Base-by-base conservation (phyloP, 1,140 invertebrate genomes). In the Drosophila murphyi region DNA sequence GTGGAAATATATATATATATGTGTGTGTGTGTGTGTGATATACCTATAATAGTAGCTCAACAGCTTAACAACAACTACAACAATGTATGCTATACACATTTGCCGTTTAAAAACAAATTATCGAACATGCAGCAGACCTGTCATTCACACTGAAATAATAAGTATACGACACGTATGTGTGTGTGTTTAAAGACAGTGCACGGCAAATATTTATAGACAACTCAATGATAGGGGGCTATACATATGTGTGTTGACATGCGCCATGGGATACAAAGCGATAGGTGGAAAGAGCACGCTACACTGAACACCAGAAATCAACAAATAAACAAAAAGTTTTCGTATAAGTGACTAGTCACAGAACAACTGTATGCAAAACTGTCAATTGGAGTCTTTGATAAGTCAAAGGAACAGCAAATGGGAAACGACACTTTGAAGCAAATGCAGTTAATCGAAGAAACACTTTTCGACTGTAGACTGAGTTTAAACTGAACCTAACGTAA, bases 21-120 rank as follows among this genome's bases (percentile, higher is more conserved):
- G 20, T 28, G 7, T 67, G 10, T 59, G 29, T 51, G 52, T 71
- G 59, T 57, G 61, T 52, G 39, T 86, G 78, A 20, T 20, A 20
- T 79, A 74, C 69, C 72, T 88, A 78, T 88, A 76, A 70, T 76
- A 71, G 71, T 72, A 43, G 72, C 71, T 76, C 63, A 82, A 68
- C 80, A 78, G 57, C 75, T 62, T 45, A 69, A 45, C 62, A 72
- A 39, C 78, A 85, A 56, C 29, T 56, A 51, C n/a, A 67, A 55
- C 41, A 65, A 57, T 43, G 37, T 28, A 20, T 20, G 50, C 43
- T 39, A 3, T 43, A n/a, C 39, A 60, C 51, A 72, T 47, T 39
- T 73, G 76, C 69, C 83, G 85, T 89, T 88, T 88, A 88, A 88
- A 89, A 88, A 88, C 83, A 85, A 88, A 88, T 88, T 88, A 88